Base-by-base conservation (phyloP, 2,888 invertebrate species). In the Isotomurus palustris region DNA sequence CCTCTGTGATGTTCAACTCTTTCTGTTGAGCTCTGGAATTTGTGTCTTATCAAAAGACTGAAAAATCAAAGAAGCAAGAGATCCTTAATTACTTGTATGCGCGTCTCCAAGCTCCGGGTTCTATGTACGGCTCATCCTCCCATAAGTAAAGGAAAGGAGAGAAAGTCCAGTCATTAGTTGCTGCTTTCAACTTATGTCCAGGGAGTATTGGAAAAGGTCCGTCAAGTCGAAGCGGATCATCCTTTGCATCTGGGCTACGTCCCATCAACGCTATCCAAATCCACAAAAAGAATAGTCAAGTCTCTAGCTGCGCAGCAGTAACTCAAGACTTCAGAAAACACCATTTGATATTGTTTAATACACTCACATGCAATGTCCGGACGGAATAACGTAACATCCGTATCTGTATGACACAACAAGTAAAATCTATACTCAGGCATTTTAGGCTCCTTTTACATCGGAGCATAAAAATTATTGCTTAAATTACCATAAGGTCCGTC, bases 81-180 rank as follows among this genome's bases (percentile, higher is more conserved):
- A 17, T 17, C 36, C 41, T 17, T 51, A 40, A 6, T n/a, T 59
- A 64, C 67, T 55, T 50, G 28, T 60, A 60, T 50, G 47, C 44
- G 19, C 55, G 44, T 41, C 58, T 50, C 64, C 64, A 65, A 10
- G 60, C 50, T n/a, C 62, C 62, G 8, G 65, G 65, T 29, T 68
- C 64, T 24, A 59, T 58, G 51, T 64, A 68, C 14, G 64, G 64
- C n/a, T 56, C 59, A 12, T 66, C 62, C 41, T 67, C 69, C 62
- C 64, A 66, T n/a, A 69, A 45, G 41, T 54, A 59, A 0, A 66
- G 35, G 41, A 69, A 69, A 14, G 62, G 60, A 1, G 66, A 61
- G 36, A 67, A 67, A 14, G 60, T 53, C 67, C 69, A 69, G 44
- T 69, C 69, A 55, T 69, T 69, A 2, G 67, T 67, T 12, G 65